Base-by-base conservation (phyloP, 2,888 invertebrate genomes). In the Actias luna region DNA sequence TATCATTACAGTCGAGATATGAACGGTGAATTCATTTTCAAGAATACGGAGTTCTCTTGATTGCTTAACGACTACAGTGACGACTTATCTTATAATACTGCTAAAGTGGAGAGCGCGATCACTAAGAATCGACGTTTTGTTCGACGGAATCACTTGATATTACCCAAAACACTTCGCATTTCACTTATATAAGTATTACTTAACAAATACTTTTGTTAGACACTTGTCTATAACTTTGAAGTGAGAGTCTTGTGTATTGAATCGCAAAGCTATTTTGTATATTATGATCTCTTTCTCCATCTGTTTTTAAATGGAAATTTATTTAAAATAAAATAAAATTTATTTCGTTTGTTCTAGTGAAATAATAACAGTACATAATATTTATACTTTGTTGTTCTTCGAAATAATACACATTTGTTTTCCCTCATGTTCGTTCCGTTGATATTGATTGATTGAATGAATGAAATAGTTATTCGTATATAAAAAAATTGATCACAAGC, bases 61-160 rank as follows among this genome's bases (percentile, higher is more conserved):
- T 46, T 46, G 22, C 22, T 46, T 22, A 12, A 46, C 46, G 46
- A 18, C 18, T 46, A 46, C 18, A 22, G 69, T 67, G 67, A 65
- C 67, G 63, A 68, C 39, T 64, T 68, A 68, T 65, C 67, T 58
- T 29, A 62, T 71, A 72, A 66, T 61, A 71, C 69, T 69, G 75
- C 72, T 72, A 67, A 73, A 78, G 75, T 68, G 67, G 71, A 75
- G 70, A 72, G 70, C 70, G 72, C 67, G 65, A 74, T 69, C 74
- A 74, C 67, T 68, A 70, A 76, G 77, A 80, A 79, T 78, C 78
- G 77, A 79, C 80, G 79, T 82, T 77, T 70, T 71, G 69, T 69
- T 70, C 67, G 65, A 67, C 67, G 67, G 64, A 66, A 65, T 68
- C 72, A 64, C 65, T 71, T 60, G 67, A 65, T 70, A 70, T 75